Evolutionary conservation across 2,888 invertebrate species (phyloP).

Genomic region (Mellilla xanthometata): DNA sequence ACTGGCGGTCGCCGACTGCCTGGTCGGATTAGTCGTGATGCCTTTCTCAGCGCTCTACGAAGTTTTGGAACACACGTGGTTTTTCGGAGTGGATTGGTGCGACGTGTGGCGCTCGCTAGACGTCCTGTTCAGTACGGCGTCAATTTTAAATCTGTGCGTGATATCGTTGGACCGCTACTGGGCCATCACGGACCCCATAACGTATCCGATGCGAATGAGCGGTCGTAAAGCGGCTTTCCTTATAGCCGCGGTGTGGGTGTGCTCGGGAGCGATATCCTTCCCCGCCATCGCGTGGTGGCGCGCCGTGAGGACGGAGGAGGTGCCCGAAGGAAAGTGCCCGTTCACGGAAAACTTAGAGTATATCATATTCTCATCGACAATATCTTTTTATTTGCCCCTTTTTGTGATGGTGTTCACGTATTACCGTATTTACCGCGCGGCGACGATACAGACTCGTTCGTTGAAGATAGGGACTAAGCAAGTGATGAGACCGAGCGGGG

Average conservation of each 20-base stretch:
- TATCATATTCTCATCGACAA: conserved; percentile 97
- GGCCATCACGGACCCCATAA: conserved; percentile 99
- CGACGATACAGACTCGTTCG: conserved; percentile 95
- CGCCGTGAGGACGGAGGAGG: conserved; percentile 91
- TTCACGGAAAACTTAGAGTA: conserved; percentile 99
- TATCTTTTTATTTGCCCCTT: conserved; percentile 98
- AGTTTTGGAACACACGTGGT: conserved; percentile 94
- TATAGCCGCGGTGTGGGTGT: conserved; percentile 97
- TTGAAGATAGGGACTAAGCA: conserved; percentile 96
- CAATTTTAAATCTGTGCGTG: conserved; percentile 98
- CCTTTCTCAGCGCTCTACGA: conserved; percentile 97
- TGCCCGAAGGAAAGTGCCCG: conserved; percentile 93
- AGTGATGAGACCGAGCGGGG: conserved; percentile 92
- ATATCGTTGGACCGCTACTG: conserved; percentile 98
- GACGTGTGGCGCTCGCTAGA: conserved; percentile 99
- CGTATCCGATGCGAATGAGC: conserved; percentile 97
- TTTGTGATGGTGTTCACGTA: conserved; percentile 99
- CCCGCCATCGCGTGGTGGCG: conserved; percentile 99
- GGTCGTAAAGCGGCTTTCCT: conserved; percentile 92
- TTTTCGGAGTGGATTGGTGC: conserved; percentile 97
- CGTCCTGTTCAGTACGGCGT: conserved; percentile 98
- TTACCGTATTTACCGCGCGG: conserved; percentile 96
- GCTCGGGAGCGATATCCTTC: conserved; percentile 98
- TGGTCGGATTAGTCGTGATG: conserved; percentile 98
- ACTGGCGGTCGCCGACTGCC: conserved; percentile 96